Base-by-base conservation (phyloP, 2,888 invertebrate species). In the Entomobrya proxima region DNA sequence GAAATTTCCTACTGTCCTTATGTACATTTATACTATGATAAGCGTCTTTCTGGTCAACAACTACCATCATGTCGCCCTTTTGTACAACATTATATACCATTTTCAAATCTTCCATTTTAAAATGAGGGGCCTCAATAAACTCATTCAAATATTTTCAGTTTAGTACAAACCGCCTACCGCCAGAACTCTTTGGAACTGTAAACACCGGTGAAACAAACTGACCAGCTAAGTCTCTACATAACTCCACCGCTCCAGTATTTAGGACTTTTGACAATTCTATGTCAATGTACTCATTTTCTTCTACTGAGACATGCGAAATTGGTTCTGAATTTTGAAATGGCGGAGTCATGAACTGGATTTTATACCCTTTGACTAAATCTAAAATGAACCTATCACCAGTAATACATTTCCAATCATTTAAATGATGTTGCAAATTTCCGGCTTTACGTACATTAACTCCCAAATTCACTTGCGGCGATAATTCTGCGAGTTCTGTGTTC, bases 41-140 rank as follows among this genome's bases (percentile, higher is more conserved):
- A n/a, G n/a, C n/a, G n/a, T n/a, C n/a, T n/a, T n/a, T n/a, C n/a
- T n/a, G n/a, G 37, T 86, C 86, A 18, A 86, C 61, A 4, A 75
- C 78, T 18, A 40, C 27, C 55, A 83, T 44, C n/a, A 74, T 83
- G 37, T 30, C 32, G 30, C 13, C 27, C 21, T 13, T 18, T 15
- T n/a, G 9, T 7, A 86, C 13, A 6, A 86, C 21, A 40, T 82
- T 44, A 69, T 69, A 77, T 2, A 77, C 86, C 21, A 44, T 13
- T 18, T 72, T 24, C 37, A 75, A 58, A 44, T 83, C 82, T 40
- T 86, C 86, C 61, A 86, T 74, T 47, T 86, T 83, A 47, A 86
- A 86, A 47, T 86, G 83, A 13, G 74, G 52, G 11, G 58, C 67
- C 0, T 9, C 11, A 11, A 84, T n/a, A 86, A 72, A 86, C 30